Evolutionary conservation across 1,140 invertebrate species (phyloP), one percentile per base, ranked within the genome.

Genomic region (Lepidostoma basale): DNA sequence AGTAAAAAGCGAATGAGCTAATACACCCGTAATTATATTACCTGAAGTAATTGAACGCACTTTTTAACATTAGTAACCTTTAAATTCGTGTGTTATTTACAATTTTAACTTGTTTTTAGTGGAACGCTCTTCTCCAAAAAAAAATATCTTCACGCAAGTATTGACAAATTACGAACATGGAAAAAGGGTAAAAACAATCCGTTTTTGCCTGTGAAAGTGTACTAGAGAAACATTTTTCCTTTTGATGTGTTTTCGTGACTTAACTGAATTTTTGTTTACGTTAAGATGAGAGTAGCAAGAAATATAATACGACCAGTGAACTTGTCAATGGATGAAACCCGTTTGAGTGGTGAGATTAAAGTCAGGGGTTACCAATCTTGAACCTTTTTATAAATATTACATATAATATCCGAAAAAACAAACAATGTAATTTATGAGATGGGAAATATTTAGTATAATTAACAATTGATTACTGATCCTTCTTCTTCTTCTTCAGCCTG

Each of bases 281-380:
- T 3, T 14, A 14, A 26, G 49, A 47, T 47, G 9, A 3, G 49
- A 54, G 49, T 54, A 54, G 25, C 49, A 16, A 54, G 49, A 30
- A 54, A 54, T 30, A 26, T 33, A 30, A 54, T 54, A 28, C 49
- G 49, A 54, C 25, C 49, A 54, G 49, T 54, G 49, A 28, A 26
- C 49, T 54, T 54, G 49, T 54, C 49, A 54, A 54, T 54, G 49
- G n/a, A 54, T 5, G 49, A 54, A 54, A 54, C 49, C 49, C n/a
- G 49, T 54, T 54, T 54, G 49, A 54, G 49, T 54, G 26, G 49
- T 20, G 49, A 54, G 49, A 54, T 54, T 36, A 30, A 33, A 28
- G 49, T 3, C 49, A 54, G 49, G 49, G 25, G n/a, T 16, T 54
- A n/a, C 33, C 16, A 54, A 54, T 5, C 33, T n/a, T 2, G 33